Evolutionary conservation across 2,888 invertebrate species (phyloP), one percentile per base, ranked within the genome.

Genomic region (Girardia tigrina): DNA sequence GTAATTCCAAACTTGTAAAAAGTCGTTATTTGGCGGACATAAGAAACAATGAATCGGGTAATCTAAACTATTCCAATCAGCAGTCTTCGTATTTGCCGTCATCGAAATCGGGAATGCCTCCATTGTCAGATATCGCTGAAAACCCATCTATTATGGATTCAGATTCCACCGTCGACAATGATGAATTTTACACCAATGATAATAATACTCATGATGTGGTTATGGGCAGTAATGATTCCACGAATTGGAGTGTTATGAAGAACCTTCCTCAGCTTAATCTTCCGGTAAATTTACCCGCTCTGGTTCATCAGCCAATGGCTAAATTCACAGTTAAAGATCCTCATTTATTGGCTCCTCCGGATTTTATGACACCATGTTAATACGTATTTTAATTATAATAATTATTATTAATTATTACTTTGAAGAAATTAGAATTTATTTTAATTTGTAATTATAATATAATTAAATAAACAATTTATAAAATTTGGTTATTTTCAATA

Each of bases 241-340:
- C 73, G 12, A 28, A 28, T 26, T 28, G 23, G 6, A 69, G 69
- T 16, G 26, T 26, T 20, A 26, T 73, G 71, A 28, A 73, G 28
- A 28, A 70, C 20, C 73, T 77, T 28, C 29, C 72, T 16, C 70
- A 77, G 72, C 42, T 76, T 42, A 77, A 28, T 28, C 42, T 26
- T 4, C 76, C 77, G 28, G 72, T 75, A 42, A 73, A 73, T 73
- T 14, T 73, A 26, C 71, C 73, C n/a, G 36, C 73, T 4, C 26
- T 42, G 1, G 23, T 73, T 26, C 73, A 73, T 69, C 73, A 73
- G 26, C 73, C 73, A 1, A 73, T 73, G 8, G 73, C 73, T 69
- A 90, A 90, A 86, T 90, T 91, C 84, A 90, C 90, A 82, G 90
- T 91, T 77, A 92, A 92, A 82, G 93, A 94, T 86, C 93, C 93